A percentile compares a stretch with the other conserved stretches of the same genome.
phyloP scores from a whole-genome alignment of 2,888 invertebrate genomes.

The Hypomecis atomaria region DNA sequence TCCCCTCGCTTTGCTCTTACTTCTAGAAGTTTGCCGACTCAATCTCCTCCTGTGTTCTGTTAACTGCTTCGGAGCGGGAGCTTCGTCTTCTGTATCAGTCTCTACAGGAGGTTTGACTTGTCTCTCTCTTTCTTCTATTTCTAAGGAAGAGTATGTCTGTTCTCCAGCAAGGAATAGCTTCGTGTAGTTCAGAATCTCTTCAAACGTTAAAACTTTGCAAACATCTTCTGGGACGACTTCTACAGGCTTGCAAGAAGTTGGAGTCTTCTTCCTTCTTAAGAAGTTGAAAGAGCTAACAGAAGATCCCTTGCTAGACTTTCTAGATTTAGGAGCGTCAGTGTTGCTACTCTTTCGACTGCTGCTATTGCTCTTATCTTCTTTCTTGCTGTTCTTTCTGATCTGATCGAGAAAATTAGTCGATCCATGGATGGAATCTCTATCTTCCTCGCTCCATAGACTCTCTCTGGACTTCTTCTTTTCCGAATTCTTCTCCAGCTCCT shows the following conservation, averaged over 20 bases:
- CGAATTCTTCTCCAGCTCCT: constrained; percentile 69
- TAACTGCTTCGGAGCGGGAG: constrained; percentile 64
- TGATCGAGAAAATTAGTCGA: constrained; percentile 70
- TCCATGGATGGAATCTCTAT: constrained; percentile 74
- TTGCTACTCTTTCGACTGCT: constrained; percentile 68
- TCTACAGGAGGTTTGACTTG: constrained; percentile 59
- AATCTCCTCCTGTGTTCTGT: constrained; percentile 74
- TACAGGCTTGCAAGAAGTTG: constrained; percentile 68
- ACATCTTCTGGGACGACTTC: constrained; percentile 73
- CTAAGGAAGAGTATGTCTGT: constrained; percentile 63
- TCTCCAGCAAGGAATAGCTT: constrained; percentile 76
- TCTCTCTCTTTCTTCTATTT: constrained; percentile 34
- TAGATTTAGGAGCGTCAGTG: constrained; percentile 67
- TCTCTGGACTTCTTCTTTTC: constrained; percentile 79
- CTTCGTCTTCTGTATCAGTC: constrained; percentile 74
- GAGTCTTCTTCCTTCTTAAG: constrained; percentile 74
- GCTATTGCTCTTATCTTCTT: constrained; percentile 67
- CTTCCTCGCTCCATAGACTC: constrained; percentile 81
- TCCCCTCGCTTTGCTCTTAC: constrained; percentile 77
- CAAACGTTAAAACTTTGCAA: constrained; percentile 57
- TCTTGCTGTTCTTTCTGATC: constrained; percentile 72
- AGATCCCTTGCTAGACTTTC: constrained; percentile 76
- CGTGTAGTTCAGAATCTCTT: constrained; percentile 71
- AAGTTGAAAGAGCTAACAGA: constrained; percentile 78
- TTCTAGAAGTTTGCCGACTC: constrained; percentile 77